These are phyloP conservation scores for Micropoecilia bifurca DNA, from an alignment of 2,797 vertebrate genomes.

Conservation along the genomic window DNA sequence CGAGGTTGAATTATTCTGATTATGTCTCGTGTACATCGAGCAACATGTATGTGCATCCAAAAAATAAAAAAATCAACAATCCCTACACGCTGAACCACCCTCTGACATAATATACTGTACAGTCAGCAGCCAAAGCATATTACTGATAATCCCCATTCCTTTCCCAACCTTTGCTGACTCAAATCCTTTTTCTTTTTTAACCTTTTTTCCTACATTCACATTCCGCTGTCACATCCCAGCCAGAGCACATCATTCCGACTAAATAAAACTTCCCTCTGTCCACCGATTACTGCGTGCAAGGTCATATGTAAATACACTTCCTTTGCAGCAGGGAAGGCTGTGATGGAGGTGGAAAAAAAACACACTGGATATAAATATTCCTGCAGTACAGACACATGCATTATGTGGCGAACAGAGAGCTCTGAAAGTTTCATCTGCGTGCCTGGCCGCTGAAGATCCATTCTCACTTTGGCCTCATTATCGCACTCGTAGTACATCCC, in stretches of 20 bases:
- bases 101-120: constrained; percentile 47
- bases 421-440: constrained; percentile 16
- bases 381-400: constrained; percentile 15
- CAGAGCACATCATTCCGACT: constrained; percentile 68
- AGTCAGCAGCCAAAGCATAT: constrained; percentile 63
- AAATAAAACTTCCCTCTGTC: constrained; percentile 52
- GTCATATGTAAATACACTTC: constrained; percentile 74
- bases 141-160: constrained; percentile 69
- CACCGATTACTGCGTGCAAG: constrained; percentile 62
- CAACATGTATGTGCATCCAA: constrained; percentile 23
- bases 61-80: constrained; percentile 10
- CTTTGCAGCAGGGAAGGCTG: constrained; percentile 40
- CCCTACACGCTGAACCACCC: constrained; percentile 34
- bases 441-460: constrained; percentile 17
- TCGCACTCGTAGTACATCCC: neutral
- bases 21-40: constrained; percentile 41
- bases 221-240: constrained; percentile 72
- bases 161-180: constrained; percentile 57
- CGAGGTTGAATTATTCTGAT: constrained; percentile 25
- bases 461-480: constrained; percentile 39
- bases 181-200: constrained; percentile 34
- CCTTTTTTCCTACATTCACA: constrained; percentile 67
- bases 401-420: constrained; percentile 35
- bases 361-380: constrained; percentile 63
- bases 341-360: constrained; percentile 39